Percentiles rank a stretch among this genome's conserved stretches.
phyloP scores from a whole-genome alignment of 2,888 invertebrate genomes.

The Lithophane socia region DNA sequence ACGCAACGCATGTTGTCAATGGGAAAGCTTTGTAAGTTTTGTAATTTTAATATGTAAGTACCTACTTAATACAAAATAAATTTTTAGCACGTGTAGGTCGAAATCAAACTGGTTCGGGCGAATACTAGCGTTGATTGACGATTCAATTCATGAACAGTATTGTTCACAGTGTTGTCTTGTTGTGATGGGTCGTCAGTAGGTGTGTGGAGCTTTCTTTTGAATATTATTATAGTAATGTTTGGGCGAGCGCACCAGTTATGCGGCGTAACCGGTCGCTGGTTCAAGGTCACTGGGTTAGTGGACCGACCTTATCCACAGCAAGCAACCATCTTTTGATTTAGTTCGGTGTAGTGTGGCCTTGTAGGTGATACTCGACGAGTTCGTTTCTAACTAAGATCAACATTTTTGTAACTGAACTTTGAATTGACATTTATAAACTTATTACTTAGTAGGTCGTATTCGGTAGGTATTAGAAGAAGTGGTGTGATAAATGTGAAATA shows the following conservation, averaged over 20 bases:
- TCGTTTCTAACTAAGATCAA: neutral
- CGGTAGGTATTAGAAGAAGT: too few relatives aligned
- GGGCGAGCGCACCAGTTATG: conserved; percentile 75
- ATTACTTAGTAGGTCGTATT: too few relatives aligned
- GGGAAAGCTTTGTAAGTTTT: neutral
- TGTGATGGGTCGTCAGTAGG: conserved; percentile 25
- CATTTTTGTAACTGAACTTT: neutral
- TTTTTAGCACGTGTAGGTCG: neutral
- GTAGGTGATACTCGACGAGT: neutral
- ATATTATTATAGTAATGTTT: conserved; percentile 60
- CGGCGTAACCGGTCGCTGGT: conserved; percentile 80
- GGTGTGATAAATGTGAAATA: too few relatives aligned
- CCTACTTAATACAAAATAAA: neutral
- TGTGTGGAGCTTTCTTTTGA: conserved; percentile 56
- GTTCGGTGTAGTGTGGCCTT: neutral
- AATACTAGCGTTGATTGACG: conserved; percentile 10
- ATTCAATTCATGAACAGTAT: conserved; percentile 28
- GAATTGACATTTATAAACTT: neutral
- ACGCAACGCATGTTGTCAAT: neutral
- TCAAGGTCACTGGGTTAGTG: conserved; percentile 88
- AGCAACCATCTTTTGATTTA: conserved; percentile 32
- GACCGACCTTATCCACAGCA: conserved; percentile 68
- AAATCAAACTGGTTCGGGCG: neutral
- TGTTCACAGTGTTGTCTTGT: conserved; percentile 4
- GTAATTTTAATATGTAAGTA: too few relatives aligned